phyloP scores from a whole-genome alignment of 2,797 vertebrate genomes.

The Sylvilagus floridanus region DNA sequence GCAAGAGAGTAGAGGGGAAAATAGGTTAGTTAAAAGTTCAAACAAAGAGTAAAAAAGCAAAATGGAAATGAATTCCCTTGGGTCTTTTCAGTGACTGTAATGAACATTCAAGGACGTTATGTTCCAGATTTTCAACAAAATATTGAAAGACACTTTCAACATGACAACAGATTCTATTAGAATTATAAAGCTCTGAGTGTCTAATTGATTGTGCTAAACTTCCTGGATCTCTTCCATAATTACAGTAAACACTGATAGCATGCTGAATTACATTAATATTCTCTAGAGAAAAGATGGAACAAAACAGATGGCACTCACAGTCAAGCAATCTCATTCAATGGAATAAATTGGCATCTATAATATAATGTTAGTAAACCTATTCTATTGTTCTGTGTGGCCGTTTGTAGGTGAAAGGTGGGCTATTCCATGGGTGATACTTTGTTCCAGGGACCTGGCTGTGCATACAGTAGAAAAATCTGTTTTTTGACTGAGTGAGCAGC shows the following conservation, averaged over 20 bases:
- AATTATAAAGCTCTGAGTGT: conserved; percentile 43
- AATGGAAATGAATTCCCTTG: conserved; percentile 60
- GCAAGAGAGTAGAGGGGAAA: conserved; percentile 56
- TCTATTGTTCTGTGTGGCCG: neutral
- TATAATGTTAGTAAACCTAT: neutral
- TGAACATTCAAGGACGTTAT: conserved; percentile 43
- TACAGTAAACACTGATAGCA: neutral
- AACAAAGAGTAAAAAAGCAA: conserved; percentile 56
- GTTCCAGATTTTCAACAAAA: conserved; percentile 61
- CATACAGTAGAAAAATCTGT: neutral
- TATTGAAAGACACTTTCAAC: conserved; percentile 74
- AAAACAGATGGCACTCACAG: conserved; percentile 49
- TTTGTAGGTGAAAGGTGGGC: neutral
- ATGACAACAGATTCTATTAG: conserved; percentile 28
- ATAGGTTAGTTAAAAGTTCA: conserved; percentile 79
- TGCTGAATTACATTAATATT: conserved; percentile 46
- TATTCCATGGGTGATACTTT: neutral
- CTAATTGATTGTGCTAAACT: conserved; percentile 66
- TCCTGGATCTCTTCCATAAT: neutral
- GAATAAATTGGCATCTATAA: neutral
- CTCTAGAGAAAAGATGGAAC: conserved; percentile 48
- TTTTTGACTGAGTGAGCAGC: conserved; percentile 10
- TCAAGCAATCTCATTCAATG: neutral
- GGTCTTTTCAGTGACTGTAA: conserved; percentile 33
- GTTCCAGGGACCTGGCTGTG: neutral